A percentile compares a stretch with the other conserved stretches of the same genome.
These are phyloP conservation scores for Penaeus monodon DNA, from an alignment of 2,888 invertebrate species.

Conservation along the genomic window DNA sequence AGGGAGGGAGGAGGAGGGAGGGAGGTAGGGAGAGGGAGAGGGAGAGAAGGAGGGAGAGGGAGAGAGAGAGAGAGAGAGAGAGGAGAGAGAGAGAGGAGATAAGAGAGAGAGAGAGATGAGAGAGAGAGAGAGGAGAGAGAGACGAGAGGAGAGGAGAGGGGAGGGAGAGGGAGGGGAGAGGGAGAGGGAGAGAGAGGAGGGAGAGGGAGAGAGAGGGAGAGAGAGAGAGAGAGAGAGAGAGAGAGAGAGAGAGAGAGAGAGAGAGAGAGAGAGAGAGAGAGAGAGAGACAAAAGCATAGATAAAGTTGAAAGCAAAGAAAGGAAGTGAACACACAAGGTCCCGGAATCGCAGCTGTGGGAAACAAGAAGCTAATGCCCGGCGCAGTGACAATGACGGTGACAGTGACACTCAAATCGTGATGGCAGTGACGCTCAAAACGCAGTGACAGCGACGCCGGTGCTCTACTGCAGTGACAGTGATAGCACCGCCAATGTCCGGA, in stretches of 20 bases:
- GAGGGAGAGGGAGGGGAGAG: not conserved
- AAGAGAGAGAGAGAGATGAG: conserved; percentile 3
- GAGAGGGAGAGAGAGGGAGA: conserved; percentile 3
- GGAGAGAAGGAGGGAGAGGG: not conserved
- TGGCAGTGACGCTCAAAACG: too few relatives aligned
- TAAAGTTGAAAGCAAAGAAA: too few relatives aligned
- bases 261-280: not conserved
- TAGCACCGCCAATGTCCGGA: too few relatives aligned
- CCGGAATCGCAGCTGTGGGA: not conserved
- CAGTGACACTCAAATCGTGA: too few relatives aligned
- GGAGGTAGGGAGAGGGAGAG: not conserved
- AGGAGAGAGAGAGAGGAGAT: too few relatives aligned
- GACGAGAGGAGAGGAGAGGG: too few relatives aligned
- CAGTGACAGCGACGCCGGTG: too few relatives aligned
- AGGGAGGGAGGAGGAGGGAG: not conserved
- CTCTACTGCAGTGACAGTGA: too few relatives aligned
- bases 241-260: too few relatives aligned
- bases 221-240: not conserved
- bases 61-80: not conserved
- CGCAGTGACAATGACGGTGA: too few relatives aligned
- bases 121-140: not conserved
- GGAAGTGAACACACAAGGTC: too few relatives aligned
- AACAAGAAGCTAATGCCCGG: too few relatives aligned
- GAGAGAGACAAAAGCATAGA: not conserved
- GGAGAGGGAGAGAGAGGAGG: conserved; percentile 1